These are phyloP conservation scores for Notospermus geniculatus DNA, from an alignment of 1,140 invertebrate species.

Conservation along the genomic window DNA sequence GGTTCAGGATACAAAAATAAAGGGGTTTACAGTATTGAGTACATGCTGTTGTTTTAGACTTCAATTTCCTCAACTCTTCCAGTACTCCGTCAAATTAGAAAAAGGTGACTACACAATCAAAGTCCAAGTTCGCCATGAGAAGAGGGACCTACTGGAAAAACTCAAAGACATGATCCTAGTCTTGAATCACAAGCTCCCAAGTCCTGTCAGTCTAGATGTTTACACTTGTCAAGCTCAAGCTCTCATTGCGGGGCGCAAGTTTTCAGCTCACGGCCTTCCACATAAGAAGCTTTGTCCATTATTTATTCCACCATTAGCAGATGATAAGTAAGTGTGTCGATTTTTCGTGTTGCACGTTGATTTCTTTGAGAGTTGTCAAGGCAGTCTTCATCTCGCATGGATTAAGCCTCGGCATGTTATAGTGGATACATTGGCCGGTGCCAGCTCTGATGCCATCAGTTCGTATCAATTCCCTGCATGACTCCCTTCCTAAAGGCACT, in stretches of 20 bases:
- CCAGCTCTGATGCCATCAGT: too few species aligned
- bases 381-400: too few species aligned
- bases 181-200: conserved; percentile 73
- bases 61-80: too few species aligned
- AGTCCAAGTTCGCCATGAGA: conserved; percentile 86
- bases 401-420: too few species aligned
- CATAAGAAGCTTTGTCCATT: conserved; percentile 67
- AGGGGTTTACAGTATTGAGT: not conserved
- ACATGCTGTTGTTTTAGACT: too few species aligned
- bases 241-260: conserved; percentile 73
- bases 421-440: too few species aligned
- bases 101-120: conserved; percentile 92
- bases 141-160: conserved; percentile 80
- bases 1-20: not conserved
- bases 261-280: conserved; percentile 62
- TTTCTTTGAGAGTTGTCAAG: too few species aligned
- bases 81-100: conserved; percentile 85
- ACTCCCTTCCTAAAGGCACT: too few species aligned
- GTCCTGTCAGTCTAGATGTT: conserved; percentile 72
- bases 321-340: conserved; percentile 75
- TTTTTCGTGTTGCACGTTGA: too few species aligned
- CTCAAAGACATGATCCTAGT: conserved; percentile 72
- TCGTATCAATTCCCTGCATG: too few species aligned
- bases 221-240: conserved; percentile 64
- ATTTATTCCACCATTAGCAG: conserved; percentile 71